A percentile compares a stretch with the other conserved stretches of the same genome.
These are phyloP conservation scores for Pionites leucogaster DNA, from an alignment of 2,113 vertebrate genomes.

Conservation along the genomic window DNA sequence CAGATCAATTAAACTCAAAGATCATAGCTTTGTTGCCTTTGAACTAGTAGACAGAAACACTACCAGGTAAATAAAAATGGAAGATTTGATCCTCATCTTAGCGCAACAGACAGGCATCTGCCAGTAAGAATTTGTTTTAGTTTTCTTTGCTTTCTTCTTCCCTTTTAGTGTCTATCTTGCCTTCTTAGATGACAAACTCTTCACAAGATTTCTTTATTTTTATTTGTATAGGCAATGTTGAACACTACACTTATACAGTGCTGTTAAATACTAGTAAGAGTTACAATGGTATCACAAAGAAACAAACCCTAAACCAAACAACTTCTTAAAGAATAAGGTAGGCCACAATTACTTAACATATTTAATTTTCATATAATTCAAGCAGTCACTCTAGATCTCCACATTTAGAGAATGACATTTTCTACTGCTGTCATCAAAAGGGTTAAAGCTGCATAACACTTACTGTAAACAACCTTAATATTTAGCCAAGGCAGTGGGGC, in stretches of 20 bases:
- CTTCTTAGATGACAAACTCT: neutral
- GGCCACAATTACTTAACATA: neutral
- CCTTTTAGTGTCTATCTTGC: neutral
- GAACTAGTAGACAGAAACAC: neutral
- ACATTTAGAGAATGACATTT: neutral
- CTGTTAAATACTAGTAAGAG: neutral
- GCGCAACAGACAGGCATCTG: neutral
- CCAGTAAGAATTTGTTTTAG: neutral
- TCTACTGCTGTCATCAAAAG: neutral
- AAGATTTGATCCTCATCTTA: neutral
- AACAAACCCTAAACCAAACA: neutral
- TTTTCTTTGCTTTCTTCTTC: neutral
- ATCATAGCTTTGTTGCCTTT: neutral
- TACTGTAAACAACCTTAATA: slow-evolving; percentile 95
- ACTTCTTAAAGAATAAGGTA: neutral
- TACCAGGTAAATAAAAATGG: neutral
- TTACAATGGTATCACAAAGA: neutral
- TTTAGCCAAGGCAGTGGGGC: slow-evolving; percentile 88
- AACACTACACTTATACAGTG: neutral
- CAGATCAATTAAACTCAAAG: neutral
- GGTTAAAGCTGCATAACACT: slow-evolving; percentile 60
- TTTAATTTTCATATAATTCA: neutral
- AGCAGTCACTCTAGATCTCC: neutral
- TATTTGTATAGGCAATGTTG: neutral
- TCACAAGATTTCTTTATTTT: neutral